Evolutionary conservation across 2,888 invertebrate genomes (phyloP).

Genomic region (Harmothoe impar): DNA sequence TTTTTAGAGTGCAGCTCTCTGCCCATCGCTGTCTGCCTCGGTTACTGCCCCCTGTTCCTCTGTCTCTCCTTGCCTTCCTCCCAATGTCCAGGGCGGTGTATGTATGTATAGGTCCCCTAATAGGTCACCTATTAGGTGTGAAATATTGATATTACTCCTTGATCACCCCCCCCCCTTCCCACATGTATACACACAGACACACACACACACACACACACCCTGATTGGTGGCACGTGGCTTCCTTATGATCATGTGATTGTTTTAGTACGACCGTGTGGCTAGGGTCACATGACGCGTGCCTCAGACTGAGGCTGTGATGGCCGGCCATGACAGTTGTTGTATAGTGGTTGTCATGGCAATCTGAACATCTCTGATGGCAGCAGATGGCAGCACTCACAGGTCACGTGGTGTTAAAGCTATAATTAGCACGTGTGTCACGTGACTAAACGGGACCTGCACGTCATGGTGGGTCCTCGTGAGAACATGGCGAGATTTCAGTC

Average conservation of each 20-base stretch:
- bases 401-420: background rate
- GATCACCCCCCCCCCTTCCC: no score
- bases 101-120: no score
- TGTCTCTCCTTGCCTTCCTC: no score
- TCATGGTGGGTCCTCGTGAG: background rate
- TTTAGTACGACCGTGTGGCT: background rate
- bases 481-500: no score
- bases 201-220: background rate
- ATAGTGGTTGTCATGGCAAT: constrained; percentile 18
- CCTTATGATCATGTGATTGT: background rate
- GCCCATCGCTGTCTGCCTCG: no score
- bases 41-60: no score
- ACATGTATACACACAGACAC: no score
- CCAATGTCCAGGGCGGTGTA: no score
- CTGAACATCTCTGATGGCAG: constrained; percentile 10
- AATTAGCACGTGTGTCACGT: background rate
- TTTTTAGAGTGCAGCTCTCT: no score
- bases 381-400: constrained; percentile 4
- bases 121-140: no score
- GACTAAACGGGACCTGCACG: background rate
- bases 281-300: background rate
- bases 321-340: background rate
- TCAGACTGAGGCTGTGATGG: background rate
- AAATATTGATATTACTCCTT: background rate
- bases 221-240: constrained; percentile 17